Evolutionary conservation across 2,888 invertebrate species (phyloP).

Genomic region (Pachymerium ferrugineum): DNA sequence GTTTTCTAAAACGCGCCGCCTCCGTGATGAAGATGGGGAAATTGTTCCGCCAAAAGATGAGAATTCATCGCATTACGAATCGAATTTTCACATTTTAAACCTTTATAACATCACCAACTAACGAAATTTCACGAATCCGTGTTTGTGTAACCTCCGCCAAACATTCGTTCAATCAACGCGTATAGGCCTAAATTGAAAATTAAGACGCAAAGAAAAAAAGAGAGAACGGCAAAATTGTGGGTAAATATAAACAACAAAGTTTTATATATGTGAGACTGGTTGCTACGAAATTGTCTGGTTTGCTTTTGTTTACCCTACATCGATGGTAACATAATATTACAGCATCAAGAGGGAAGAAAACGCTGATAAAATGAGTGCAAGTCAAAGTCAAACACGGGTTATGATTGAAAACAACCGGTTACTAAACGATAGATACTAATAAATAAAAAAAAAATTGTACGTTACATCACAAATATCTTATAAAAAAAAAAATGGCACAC

Average conservation of each 20-base stretch:
- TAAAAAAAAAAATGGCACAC: neutral
- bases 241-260: neutral
- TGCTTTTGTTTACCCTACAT: neutral
- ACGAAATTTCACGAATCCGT: no score
- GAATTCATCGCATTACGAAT: no score
- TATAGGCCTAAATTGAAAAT: neutral
- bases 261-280: constrained; percentile 4
- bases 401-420: neutral
- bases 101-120: no score
- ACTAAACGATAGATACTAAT: neutral
- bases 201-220: neutral
- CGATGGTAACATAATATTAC: neutral
- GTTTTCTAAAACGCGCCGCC: no score
- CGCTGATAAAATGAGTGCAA: no score
- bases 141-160: no score
- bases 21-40: no score
- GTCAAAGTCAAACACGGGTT: neutral
- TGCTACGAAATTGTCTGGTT: neutral
- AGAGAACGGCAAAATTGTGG: neutral
- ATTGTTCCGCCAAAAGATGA: no score
- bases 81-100: no score
- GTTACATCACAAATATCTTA: neutral
- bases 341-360: neutral
- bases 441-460: neutral
- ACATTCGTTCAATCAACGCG: neutral